Evolutionary conservation across 2,113 vertebrate species (phyloP).

Genomic region (Varanus salvator): DNA sequence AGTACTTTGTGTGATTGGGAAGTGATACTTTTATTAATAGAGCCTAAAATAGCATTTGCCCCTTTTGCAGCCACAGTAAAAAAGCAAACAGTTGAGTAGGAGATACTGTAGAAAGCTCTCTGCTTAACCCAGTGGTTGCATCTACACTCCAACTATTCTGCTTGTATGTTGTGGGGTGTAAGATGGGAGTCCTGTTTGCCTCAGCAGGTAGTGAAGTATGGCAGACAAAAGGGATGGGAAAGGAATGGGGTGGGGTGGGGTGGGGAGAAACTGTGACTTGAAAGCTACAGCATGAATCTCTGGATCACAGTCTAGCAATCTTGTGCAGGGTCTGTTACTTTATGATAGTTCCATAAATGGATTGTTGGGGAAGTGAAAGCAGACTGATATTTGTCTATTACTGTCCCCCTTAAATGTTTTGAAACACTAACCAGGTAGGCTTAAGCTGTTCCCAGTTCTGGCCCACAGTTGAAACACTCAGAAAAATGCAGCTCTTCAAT

Average conservation of each 20-base stretch:
- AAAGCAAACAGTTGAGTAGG: not conserved
- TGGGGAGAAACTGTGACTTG: not conserved
- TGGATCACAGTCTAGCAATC: not conserved
- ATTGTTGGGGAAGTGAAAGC: not conserved
- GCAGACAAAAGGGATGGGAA: not conserved
- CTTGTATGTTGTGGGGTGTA: not conserved
- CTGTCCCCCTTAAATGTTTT: not conserved
- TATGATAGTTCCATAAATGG: not conserved
- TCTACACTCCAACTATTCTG: not conserved
- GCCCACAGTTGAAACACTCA: not conserved
- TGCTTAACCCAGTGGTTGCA: not conserved
- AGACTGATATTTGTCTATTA: not conserved
- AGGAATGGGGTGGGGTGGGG: not conserved
- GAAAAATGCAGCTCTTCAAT: not conserved
- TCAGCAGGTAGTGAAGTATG: not conserved
- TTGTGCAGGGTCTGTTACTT: not conserved
- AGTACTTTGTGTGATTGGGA: too few species aligned
- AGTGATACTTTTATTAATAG: too few species aligned
- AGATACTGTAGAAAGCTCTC: not conserved
- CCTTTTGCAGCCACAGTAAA: too few species aligned
- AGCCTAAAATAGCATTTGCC: too few species aligned
- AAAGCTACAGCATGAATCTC: not conserved
- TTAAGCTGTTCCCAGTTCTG: not conserved
- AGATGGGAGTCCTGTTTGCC: not conserved
- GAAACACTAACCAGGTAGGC: not conserved